Evolutionary conservation across 2,113 vertebrate genomes (phyloP).

Genomic region (Sapajus apella): DNA sequence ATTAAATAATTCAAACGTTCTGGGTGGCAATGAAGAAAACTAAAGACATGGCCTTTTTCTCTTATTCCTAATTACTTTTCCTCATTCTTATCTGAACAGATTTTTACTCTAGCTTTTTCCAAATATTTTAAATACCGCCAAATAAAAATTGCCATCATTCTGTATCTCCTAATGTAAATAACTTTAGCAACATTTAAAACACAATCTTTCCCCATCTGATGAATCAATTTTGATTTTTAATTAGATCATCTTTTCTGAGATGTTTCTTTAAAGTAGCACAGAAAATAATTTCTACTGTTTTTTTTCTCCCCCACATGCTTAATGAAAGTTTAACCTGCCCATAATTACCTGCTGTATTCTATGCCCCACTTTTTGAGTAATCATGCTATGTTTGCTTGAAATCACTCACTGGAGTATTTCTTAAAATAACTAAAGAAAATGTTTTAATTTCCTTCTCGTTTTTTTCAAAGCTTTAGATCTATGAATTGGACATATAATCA

Average conservation of each 20-base stretch:
- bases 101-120: background rate
- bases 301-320: background rate
- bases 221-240: conserved; percentile 36
- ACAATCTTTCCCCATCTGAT: background rate
- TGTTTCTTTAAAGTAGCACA: conserved; percentile 35
- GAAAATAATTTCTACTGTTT: conserved; percentile 15
- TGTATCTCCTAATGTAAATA: conserved; percentile 15
- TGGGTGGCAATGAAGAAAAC: background rate
- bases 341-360: conserved; percentile 41
- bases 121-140: background rate
- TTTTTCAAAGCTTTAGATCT: background rate
- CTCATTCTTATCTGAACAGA: background rate
- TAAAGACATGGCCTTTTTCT: background rate
- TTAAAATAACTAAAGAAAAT: conserved; percentile 63
- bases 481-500: background rate
- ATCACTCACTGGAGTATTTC: conserved; percentile 52
- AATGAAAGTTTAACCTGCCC: conserved; percentile 61
- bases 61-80: background rate
- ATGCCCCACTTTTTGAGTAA: conserved; percentile 51
- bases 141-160: background rate
- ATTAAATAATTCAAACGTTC: background rate
- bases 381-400: conserved; percentile 37
- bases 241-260: conserved; percentile 12
- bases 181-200: background rate
- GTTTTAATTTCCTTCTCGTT: conserved; percentile 10